A percentile compares a stretch with the other conserved stretches of the same genome.
These are phyloP conservation scores for Astur gentilis DNA, from an alignment of 2,113 vertebrate species.

Conservation along the genomic window DNA sequence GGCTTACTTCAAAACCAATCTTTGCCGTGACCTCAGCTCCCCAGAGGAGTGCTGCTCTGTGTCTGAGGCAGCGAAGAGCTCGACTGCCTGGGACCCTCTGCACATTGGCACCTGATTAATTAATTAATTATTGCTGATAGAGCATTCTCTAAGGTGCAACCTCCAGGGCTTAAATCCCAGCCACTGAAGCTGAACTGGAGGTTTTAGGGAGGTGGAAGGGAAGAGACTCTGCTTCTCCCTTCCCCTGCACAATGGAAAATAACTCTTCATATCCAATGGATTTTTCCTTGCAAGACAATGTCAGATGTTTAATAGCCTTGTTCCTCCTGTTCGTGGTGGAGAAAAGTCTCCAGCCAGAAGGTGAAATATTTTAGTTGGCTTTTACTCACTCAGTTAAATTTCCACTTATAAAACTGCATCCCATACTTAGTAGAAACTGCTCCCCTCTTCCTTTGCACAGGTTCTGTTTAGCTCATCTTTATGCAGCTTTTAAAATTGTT, in stretches of 20 bases:
- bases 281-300: neutral
- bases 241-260: neutral
- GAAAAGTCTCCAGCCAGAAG: neutral
- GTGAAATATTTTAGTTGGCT: neutral
- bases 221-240: neutral
- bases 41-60: constrained; percentile 36
- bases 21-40: constrained; percentile 27
- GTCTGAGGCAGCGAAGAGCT: constrained; percentile 16
- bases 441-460: neutral
- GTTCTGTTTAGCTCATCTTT: neutral
- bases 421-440: neutral
- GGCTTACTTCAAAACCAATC: neutral
- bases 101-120: constrained; percentile 55
- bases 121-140: constrained; percentile 47
- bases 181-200: neutral
- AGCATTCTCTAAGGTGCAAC: neutral
- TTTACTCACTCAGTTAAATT: neutral
- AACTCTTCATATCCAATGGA: neutral
- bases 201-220: neutral
- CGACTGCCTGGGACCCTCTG: constrained; percentile 42
- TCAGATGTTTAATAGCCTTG: neutral
- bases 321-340: neutral
- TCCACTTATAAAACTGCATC: neutral
- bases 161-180: neutral
- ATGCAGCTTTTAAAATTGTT: neutral